These are phyloP conservation scores for Sus cebifrons DNA, from an alignment of 2,797 vertebrate genomes.

Conservation along the genomic window DNA sequence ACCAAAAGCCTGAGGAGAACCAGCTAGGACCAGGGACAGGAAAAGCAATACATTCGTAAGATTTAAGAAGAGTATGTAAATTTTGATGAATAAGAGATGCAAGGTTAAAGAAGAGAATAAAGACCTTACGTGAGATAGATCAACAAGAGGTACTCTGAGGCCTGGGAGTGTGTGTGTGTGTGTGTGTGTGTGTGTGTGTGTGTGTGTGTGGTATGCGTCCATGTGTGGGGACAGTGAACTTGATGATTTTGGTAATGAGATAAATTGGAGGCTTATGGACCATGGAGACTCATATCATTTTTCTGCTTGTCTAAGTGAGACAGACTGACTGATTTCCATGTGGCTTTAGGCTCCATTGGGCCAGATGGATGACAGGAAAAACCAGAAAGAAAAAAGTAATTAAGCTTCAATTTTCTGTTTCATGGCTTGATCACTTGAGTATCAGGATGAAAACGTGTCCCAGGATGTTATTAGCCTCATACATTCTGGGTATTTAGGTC, in stretches of 20 bases:
- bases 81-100: constrained; percentile 30
- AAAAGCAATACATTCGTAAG: background rate
- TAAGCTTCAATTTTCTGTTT: constrained; percentile 70
- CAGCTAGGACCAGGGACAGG: background rate
- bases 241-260: background rate
- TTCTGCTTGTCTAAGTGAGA: constrained; percentile 40
- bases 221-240: background rate
- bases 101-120: constrained; percentile 17
- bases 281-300: background rate
- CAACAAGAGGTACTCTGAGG: background rate
- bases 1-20: background rate
- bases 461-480: background rate
- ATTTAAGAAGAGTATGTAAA: background rate
- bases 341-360: background rate
- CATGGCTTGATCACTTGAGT: background rate
- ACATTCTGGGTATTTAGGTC: background rate
- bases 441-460: constrained; percentile 44
- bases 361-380: constrained; percentile 46
- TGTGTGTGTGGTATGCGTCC: no score
- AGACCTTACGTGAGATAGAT: background rate
- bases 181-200: no score
- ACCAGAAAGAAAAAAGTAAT: constrained; percentile 46
- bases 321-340: constrained; percentile 25
- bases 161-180: no score
- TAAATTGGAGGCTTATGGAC: background rate